Evolutionary conservation across 92 coral and sea anemone genomes (phyloP).

Genomic region (Pocillopora grandis): DNA sequence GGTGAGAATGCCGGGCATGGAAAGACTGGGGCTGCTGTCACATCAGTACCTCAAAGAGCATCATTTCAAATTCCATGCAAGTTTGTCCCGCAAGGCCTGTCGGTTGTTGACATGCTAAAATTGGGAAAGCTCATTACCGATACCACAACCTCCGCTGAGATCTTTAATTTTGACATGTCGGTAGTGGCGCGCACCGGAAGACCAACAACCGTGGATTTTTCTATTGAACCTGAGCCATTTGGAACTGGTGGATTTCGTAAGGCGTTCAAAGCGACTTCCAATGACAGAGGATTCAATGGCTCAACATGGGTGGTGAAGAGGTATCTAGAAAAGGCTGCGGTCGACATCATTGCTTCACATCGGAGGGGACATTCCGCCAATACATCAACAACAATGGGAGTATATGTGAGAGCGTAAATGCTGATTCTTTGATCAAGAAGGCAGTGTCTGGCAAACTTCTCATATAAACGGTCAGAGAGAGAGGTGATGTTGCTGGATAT

Average conservation of each 20-base stretch:
- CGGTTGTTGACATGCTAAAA: background rate
- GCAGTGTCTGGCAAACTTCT: too few species aligned
- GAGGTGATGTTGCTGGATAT: background rate
- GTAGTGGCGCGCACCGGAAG: background rate
- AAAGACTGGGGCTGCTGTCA: too few species aligned
- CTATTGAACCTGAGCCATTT: background rate
- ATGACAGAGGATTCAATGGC: conserved; percentile 27
- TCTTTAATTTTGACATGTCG: background rate
- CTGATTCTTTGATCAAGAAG: too few species aligned
- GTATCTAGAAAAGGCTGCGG: background rate
- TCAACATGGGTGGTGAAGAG: conserved; percentile 61
- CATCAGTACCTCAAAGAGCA: too few species aligned
- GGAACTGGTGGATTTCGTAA: background rate
- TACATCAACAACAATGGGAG: conserved; percentile 1
- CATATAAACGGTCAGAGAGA: conserved; percentile 1
- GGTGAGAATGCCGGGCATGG: too few species aligned
- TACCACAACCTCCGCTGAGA: background rate
- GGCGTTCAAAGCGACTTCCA: background rate
- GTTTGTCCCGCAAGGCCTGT: background rate
- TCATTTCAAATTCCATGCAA: background rate
- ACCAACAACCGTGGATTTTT: background rate
- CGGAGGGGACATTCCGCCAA: background rate
- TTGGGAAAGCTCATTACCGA: background rate
- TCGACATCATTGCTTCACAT: background rate
- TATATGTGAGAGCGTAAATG: background rate